Evolutionary conservation across 2,888 invertebrate species (phyloP).

Genomic region (Dryadula phaetusa): DNA sequence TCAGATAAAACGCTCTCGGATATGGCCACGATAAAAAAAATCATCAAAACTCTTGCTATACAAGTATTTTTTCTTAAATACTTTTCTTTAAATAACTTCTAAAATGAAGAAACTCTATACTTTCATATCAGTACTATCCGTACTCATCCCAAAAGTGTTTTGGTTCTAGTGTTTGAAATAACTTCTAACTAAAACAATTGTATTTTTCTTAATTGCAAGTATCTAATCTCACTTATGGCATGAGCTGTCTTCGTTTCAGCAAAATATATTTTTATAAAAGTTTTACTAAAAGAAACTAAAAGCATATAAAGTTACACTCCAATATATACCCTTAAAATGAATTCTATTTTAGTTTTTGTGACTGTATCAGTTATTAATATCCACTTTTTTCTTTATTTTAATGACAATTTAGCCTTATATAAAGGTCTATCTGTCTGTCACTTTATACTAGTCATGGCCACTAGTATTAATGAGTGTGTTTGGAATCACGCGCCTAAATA

Average conservation of each 20-base stretch:
- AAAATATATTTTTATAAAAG: slow-evolving; percentile 5
- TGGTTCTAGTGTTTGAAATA: background rate
- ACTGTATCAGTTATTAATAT: background rate
- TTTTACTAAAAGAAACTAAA: background rate
- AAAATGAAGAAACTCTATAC: slow-evolving; percentile 12
- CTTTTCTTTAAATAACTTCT: slow-evolving; percentile 10
- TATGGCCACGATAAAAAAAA: slow-evolving; percentile 14
- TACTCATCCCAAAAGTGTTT: slow-evolving; percentile 13
- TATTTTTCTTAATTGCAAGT: slow-evolving; percentile 3
- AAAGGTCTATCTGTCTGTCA: too few relatives aligned
- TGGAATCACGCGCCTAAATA: too few relatives aligned
- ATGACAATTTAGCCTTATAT: too few relatives aligned
- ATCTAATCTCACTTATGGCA: background rate
- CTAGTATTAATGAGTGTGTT: too few relatives aligned
- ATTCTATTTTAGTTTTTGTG: background rate
- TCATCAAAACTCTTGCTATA: slow-evolving; percentile 3
- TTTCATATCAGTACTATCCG: slow-evolving; percentile 10
- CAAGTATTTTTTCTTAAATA: background rate
- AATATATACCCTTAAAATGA: background rate
- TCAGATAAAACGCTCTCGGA: slow-evolving; percentile 30
- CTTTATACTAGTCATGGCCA: too few relatives aligned
- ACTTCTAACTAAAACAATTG: background rate
- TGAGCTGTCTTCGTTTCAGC: background rate
- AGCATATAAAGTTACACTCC: background rate
- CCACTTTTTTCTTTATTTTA: background rate